phyloP scores from a whole-genome alignment of 2,797 vertebrate species.

The Gallinago stenura region DNA sequence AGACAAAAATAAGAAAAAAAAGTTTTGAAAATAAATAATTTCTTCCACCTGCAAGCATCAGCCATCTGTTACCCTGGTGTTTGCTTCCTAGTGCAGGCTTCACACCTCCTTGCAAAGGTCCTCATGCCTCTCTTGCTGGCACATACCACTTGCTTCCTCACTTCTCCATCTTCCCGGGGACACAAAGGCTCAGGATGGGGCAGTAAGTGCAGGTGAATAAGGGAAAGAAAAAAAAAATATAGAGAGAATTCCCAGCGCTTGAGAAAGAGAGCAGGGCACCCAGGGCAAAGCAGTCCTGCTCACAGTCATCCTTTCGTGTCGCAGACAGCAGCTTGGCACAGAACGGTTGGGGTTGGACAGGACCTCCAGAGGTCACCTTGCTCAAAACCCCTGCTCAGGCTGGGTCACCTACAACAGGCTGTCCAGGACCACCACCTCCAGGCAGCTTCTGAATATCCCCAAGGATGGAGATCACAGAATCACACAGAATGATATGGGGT shows the following conservation, averaged over 20 bases:
- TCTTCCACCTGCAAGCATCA: neutral
- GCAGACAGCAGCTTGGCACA: neutral
- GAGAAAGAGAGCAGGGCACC: neutral
- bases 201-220: neutral
- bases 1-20: neutral
- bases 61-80: neutral
- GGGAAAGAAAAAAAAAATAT: neutral
- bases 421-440: neutral
- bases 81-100: neutral
- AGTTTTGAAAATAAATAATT: neutral
- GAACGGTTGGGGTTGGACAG: neutral
- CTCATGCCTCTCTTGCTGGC: neutral
- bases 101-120: neutral
- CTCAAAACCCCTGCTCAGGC: neutral
- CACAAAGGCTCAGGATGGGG: neutral
- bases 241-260: neutral
- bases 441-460: neutral
- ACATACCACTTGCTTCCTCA: neutral
- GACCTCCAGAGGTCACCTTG: neutral
- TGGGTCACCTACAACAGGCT: neutral
- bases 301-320: neutral
- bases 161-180: neutral
- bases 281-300: neutral
- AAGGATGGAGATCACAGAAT: neutral
- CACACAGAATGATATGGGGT: no score